Percentiles rank a stretch among this genome's conserved stretches.
phyloP scores from a whole-genome alignment of 1,140 invertebrate species.

The Nylanderia fulva region DNA sequence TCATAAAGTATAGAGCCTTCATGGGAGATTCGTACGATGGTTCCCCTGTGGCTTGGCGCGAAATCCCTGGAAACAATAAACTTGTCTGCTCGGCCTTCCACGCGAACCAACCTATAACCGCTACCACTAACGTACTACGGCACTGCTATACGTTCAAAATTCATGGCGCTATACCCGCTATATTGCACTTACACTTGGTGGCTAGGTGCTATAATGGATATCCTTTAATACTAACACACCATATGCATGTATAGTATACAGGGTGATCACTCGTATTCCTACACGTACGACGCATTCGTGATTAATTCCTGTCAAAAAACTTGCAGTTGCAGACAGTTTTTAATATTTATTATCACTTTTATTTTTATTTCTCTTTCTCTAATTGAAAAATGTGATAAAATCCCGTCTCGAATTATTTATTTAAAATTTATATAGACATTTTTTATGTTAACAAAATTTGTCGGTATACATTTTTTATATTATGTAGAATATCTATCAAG shows the following conservation, averaged over 20 bases:
- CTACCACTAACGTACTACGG: constrained; percentile 67
- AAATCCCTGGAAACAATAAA: constrained; percentile 73
- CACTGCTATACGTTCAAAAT: constrained; percentile 77
- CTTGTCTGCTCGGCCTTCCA: constrained; percentile 65
- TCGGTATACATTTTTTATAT: too few species aligned
- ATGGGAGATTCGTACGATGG: constrained; percentile 41
- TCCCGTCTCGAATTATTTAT: background rate
- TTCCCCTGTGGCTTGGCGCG: constrained; percentile 17
- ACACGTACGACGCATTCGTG: constrained; percentile 5
- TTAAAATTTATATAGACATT: background rate
- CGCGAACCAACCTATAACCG: constrained; percentile 59
- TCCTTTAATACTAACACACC: constrained; percentile 76
- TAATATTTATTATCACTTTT: background rate
- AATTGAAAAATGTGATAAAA: background rate
- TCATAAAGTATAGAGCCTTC: constrained; percentile 35
- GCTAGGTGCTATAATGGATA: constrained; percentile 77
- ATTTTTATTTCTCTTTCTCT: constrained; percentile 4
- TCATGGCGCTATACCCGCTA: constrained; percentile 77
- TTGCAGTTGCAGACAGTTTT: background rate
- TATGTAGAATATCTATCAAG: too few species aligned
- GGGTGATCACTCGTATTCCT: constrained; percentile 51
- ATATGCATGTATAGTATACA: constrained; percentile 55
- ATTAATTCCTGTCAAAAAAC: constrained; percentile 15
- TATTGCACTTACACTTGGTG: constrained; percentile 80
- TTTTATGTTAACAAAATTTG: background rate